These are phyloP conservation scores for Synanthedon tipuliformis DNA, from an alignment of 2,888 invertebrate genomes.

Conservation along the genomic window DNA sequence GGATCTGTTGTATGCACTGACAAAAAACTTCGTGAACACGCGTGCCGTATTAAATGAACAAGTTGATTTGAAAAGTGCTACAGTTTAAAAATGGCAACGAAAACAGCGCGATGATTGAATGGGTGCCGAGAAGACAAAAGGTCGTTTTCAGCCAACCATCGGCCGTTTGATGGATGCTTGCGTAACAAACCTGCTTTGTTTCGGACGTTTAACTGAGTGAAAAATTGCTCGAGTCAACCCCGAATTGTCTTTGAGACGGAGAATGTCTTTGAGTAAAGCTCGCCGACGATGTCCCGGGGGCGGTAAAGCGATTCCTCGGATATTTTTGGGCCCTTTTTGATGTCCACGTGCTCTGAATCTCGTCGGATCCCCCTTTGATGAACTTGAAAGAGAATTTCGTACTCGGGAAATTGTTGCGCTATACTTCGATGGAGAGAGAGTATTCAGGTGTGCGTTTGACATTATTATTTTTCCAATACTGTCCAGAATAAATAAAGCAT, in stretches of 20 bases:
- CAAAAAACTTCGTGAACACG: too few species aligned
- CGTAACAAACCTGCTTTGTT: constrained; percentile 9
- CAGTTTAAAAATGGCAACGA: neutral
- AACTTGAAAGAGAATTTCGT: neutral
- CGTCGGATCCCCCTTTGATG: neutral
- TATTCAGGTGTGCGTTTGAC: too few species aligned
- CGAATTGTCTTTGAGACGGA: constrained; percentile 7
- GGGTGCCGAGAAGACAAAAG: neutral
- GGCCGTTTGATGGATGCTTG: neutral
- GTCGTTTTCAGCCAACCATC: neutral
- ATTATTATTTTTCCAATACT: too few species aligned
- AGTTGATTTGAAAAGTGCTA: too few species aligned
- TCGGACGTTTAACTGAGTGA: constrained; percentile 13
- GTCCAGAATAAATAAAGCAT: too few species aligned
- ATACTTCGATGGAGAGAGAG: neutral
- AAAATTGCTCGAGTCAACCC: constrained; percentile 11
- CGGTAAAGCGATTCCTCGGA: neutral
- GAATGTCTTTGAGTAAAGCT: neutral
- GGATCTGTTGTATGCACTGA: too few species aligned
- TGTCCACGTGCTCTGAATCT: neutral
- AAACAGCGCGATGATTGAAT: neutral
- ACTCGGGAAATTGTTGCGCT: neutral
- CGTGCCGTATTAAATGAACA: too few species aligned
- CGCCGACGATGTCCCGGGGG: neutral
- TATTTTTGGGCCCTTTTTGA: neutral